phyloP scores from a whole-genome alignment of 2,888 invertebrate genomes.

The Trichacis sp. region DNA sequence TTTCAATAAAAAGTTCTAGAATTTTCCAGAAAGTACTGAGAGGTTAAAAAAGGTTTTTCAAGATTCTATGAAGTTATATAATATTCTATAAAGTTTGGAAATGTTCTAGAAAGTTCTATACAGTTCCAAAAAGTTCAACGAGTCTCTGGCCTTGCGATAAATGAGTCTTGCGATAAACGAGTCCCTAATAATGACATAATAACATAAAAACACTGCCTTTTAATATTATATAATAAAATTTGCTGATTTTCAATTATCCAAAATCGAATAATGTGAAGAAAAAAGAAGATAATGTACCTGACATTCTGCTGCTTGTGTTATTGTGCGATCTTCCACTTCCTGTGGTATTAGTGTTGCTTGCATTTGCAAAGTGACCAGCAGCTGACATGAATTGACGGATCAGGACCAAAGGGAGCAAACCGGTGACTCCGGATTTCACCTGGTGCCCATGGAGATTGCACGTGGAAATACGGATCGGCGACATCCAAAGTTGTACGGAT shows the following conservation, averaged over 20 bases:
- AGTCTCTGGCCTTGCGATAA: too few species aligned
- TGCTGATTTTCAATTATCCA: slow-evolving; percentile 3
- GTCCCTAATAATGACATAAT: neutral
- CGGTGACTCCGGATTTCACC: slow-evolving; percentile 90
- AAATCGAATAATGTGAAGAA: slow-evolving; percentile 1
- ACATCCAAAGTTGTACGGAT: slow-evolving; percentile 88
- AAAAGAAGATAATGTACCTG: slow-evolving; percentile 46
- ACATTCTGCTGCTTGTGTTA: slow-evolving; percentile 70
- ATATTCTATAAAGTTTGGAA: too few species aligned
- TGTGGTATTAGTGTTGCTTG: slow-evolving; percentile 78
- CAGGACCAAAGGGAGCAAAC: slow-evolving; percentile 82
- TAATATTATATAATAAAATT: neutral
- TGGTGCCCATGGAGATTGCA: slow-evolving; percentile 96
- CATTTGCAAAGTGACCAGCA: slow-evolving; percentile 69
- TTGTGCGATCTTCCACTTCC: slow-evolving; percentile 73
- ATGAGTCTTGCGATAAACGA: too few species aligned
- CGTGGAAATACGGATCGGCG: slow-evolving; percentile 87
- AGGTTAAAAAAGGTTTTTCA: too few species aligned
- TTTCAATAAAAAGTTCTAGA: too few species aligned
- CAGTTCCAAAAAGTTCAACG: too few species aligned
- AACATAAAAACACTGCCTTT: too few species aligned
- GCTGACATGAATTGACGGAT: slow-evolving; percentile 78
- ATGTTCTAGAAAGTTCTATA: too few species aligned
- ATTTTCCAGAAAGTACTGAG: too few species aligned
- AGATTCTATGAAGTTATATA: too few species aligned